Percentiles rank a stretch among this genome's conserved stretches.
These are phyloP conservation scores for Macrobrachium nipponense DNA, from an alignment of 1,140 invertebrate species.

Conservation along the genomic window DNA sequence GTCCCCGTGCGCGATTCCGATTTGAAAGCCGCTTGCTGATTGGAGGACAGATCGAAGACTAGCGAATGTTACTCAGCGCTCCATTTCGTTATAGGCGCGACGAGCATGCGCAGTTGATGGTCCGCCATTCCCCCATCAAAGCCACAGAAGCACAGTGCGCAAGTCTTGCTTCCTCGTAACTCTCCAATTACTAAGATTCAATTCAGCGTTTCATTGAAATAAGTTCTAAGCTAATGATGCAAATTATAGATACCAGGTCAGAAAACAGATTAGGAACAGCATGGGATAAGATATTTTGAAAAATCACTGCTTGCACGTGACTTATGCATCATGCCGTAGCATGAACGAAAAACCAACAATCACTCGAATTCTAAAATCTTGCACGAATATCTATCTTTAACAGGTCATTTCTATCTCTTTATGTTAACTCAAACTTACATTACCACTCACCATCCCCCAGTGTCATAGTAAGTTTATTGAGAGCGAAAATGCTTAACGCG, in stretches of 20 bases:
- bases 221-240: no score
- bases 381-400: no score
- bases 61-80: constrained; percentile 61
- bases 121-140: constrained; percentile 47
- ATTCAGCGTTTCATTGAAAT: no score
- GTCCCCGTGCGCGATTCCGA: constrained; percentile 54
- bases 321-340: constrained; percentile 30
- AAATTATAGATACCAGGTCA: neutral
- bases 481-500: neutral
- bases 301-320: constrained; percentile 31
- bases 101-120: constrained; percentile 54
- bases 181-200: no score
- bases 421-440: no score
- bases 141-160: constrained; percentile 12
- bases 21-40: constrained; percentile 60
- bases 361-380: no score
- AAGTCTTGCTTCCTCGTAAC: neutral
- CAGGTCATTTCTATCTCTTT: no score
- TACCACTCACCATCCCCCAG: no score
- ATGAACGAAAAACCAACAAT: neutral
- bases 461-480: neutral
- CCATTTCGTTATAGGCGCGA: constrained; percentile 63
- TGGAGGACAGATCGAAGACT: constrained; percentile 57
- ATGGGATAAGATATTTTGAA: neutral
- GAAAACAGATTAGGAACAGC: neutral